These are phyloP conservation scores for Allacma fusca DNA, from an alignment of 2,888 invertebrate genomes.

Conservation along the genomic window DNA sequence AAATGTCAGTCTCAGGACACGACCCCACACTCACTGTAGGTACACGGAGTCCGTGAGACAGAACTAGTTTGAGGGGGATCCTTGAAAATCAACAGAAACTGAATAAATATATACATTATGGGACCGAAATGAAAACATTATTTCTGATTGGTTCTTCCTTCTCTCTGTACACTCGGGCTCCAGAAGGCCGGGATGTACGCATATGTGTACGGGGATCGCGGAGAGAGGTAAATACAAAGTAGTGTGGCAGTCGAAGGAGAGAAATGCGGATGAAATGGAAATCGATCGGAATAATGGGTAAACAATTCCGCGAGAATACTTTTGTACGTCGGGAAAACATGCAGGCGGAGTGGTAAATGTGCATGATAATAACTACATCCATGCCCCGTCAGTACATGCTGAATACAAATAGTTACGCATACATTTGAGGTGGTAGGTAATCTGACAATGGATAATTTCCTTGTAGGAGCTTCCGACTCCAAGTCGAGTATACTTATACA, in stretches of 20 bases:
- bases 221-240: too few species aligned
- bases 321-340: background rate
- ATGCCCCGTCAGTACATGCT: background rate
- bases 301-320: conserved; percentile 45
- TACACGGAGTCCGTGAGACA: too few species aligned
- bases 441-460: conserved; percentile 16
- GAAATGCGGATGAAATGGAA: conserved; percentile 46
- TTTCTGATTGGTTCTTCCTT: conserved; percentile 1
- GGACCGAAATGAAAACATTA: conserved; percentile 19
- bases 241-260: background rate
- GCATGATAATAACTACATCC: too few species aligned
- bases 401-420: conserved; percentile 20
- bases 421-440: conserved; percentile 27
- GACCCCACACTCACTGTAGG: too few species aligned
- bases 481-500: background rate
- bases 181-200: too few species aligned
- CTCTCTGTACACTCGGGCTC: too few species aligned
- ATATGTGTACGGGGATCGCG: too few species aligned
- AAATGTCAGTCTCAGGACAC: too few species aligned
- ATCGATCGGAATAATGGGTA: conserved; percentile 53
- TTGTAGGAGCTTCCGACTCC: background rate
- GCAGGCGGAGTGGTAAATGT: background rate
- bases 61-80: too few species aligned
- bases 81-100: background rate
- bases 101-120: conserved; percentile 23